A percentile compares a stretch with the other conserved stretches of the same genome.
phyloP scores from a whole-genome alignment of 2,888 invertebrate genomes.

The Ochropacha duplaris region DNA sequence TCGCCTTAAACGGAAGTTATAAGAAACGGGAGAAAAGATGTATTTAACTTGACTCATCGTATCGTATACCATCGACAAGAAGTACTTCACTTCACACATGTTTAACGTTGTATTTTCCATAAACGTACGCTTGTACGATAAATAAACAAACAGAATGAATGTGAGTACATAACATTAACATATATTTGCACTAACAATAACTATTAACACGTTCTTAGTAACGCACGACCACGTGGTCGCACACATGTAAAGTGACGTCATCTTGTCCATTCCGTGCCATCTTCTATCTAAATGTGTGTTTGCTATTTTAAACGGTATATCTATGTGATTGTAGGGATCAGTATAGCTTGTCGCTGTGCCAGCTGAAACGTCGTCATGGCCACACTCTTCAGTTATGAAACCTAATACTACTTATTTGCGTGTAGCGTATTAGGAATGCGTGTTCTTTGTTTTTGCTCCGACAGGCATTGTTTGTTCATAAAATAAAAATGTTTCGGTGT shows the following conservation, averaged over 20 bases:
- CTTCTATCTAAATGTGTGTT: background rate
- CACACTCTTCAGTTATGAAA: slow-evolving; percentile 1
- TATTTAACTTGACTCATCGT: background rate
- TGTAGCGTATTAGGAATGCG: background rate
- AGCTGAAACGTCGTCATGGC: background rate
- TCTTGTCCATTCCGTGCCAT: background rate
- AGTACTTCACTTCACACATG: background rate
- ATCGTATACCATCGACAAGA: background rate
- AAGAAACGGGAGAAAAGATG: background rate
- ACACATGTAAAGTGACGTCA: slow-evolving; percentile 5
- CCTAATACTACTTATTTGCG: background rate
- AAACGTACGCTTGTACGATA: background rate
- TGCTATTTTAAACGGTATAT: slow-evolving; percentile 1
- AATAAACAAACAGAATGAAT: background rate
- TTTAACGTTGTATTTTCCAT: background rate
- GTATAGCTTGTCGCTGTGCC: background rate
- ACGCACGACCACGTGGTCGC: background rate
- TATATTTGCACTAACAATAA: slow-evolving; percentile 30
- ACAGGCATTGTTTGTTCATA: background rate
- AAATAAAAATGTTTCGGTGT: background rate
- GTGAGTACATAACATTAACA: slow-evolving; percentile 29
- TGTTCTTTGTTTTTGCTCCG: background rate
- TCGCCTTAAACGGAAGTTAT: background rate
- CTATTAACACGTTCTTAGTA: slow-evolving; percentile 27
- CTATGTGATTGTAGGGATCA: background rate